Conservation (phyloP, 2,888 invertebrate genomes). For the Carterocephalus palaemon region DNA sequence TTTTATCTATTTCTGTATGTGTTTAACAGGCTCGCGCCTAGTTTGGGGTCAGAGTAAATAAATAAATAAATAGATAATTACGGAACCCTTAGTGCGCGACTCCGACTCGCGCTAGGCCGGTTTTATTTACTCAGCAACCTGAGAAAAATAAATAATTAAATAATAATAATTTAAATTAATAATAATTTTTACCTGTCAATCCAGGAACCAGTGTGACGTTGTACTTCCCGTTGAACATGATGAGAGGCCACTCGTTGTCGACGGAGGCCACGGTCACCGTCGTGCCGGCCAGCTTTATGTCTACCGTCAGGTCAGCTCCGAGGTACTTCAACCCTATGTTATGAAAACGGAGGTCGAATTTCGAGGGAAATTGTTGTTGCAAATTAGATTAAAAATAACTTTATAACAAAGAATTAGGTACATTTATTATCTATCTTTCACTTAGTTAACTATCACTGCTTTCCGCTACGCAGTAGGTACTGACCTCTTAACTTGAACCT, state of each 20-base stretch:
- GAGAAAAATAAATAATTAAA: too few relatives aligned
- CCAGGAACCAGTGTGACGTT: constrained; percentile 61
- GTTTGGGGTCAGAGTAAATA: too few relatives aligned
- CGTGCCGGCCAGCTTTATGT: constrained; percentile 45
- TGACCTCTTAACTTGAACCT: constrained; percentile 64
- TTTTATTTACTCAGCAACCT: neutral
- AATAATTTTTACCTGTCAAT: constrained; percentile 48
- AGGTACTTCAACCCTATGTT: constrained; percentile 66
- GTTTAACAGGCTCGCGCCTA: too few relatives aligned
- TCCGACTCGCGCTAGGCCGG: neutral
- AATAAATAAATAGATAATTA: too few relatives aligned
- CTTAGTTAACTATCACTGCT: too few relatives aligned
- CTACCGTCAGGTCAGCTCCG: constrained; percentile 59
- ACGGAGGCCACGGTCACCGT: constrained; percentile 51
- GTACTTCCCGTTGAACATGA: constrained; percentile 56
- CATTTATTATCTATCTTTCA: too few relatives aligned
- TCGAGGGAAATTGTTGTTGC: neutral
- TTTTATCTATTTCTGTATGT: too few relatives aligned
- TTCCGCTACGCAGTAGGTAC: too few relatives aligned
- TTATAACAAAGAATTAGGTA: too few relatives aligned
- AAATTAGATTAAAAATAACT: constrained; percentile 18
- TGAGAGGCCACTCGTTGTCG: constrained; percentile 55
- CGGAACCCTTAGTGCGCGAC: too few relatives aligned
- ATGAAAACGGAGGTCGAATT: constrained; percentile 7
- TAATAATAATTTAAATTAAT: too few relatives aligned